Evolutionary conservation across 2,888 invertebrate genomes (phyloP), one percentile per base, ranked within the genome.

Genomic region (Heliconius sara): DNA sequence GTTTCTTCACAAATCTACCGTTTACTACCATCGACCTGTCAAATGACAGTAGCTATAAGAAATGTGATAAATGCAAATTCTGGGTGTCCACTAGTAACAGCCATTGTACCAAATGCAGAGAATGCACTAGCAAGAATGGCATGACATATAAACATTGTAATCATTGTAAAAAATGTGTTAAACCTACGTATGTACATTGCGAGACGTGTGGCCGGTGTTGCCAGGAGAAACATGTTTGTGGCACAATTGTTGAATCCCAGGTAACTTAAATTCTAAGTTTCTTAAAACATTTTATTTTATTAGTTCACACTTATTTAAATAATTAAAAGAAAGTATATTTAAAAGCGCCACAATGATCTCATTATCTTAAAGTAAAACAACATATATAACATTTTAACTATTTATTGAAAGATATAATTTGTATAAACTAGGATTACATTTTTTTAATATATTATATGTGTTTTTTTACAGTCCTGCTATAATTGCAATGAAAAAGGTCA

Each of bases 1-100:
- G 99, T 22, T 96, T 99, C 84, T 99, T 98, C 88, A 99, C 98
- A 3, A 99, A 98, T 90, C 92, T 98, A 30, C 95, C 96, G 0
- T 89, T 96, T 1, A 86, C 91, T 72, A 96, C 94, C 2, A 92
- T 95, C 34, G 91, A 93, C 80, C 83, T 95, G 43, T 93, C 95
- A 0, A 91, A 93, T 6, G 92, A 94, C 71, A 97, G 97, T 82
- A 97, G 96, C 30, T 99, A 98, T 89, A 97, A 96, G 89, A 96
- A 96, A 84, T 99, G 99, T 88, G 91, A 95, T 2, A 92, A 93
- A 76, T 99, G 99, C 89, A 88, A 96, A 66, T 96, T 95, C 84
- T 98, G 97, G 96, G 97, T 95, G 1, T 87, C 92, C 0, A 83
- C 80, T 0, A 88, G 87, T 13, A 95, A 95, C 77, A 89, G 87